A percentile compares a stretch with the other conserved stretches of the same genome.
Conservation (phyloP, 1,140 invertebrate species). For the Charaxes varanes region DNA sequence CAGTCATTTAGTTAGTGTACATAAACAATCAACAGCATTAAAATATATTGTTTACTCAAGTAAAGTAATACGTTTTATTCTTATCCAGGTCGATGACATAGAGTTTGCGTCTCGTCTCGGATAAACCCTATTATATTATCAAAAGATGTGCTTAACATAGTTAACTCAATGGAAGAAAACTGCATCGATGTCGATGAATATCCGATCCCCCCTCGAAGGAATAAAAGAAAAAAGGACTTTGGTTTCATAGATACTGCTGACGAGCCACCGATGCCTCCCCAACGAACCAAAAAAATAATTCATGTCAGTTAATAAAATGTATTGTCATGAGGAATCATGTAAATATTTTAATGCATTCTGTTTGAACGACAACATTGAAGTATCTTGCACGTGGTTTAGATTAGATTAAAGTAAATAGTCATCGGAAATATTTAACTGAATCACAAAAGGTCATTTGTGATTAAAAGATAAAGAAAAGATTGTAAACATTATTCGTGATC, state of each 20-base stretch:
- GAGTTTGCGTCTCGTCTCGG: neutral
- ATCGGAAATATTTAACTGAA: no score
- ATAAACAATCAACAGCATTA: no score
- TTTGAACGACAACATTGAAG: no score
- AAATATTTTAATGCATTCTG: neutral
- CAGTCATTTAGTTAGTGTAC: no score
- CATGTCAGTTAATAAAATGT: neutral
- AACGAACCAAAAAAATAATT: constrained; percentile 5
- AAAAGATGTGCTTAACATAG: neutral
- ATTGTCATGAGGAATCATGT: neutral
- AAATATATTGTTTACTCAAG: no score
- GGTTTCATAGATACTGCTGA: neutral
- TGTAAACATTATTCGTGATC: no score
- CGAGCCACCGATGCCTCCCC: constrained; percentile 1
- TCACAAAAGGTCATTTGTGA: no score
- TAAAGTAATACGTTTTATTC: neutral
- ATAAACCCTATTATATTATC: neutral
- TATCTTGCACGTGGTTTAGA: no score
- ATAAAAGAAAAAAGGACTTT: neutral
- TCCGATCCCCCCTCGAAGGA: neutral
- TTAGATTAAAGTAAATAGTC: no score
- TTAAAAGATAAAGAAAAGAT: no score
- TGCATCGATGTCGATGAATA: neutral
- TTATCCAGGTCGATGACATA: constrained; percentile 4
- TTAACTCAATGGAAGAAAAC: neutral